phyloP scores from a whole-genome alignment of 2,888 invertebrate genomes.

The Nomada lathburiana region DNA sequence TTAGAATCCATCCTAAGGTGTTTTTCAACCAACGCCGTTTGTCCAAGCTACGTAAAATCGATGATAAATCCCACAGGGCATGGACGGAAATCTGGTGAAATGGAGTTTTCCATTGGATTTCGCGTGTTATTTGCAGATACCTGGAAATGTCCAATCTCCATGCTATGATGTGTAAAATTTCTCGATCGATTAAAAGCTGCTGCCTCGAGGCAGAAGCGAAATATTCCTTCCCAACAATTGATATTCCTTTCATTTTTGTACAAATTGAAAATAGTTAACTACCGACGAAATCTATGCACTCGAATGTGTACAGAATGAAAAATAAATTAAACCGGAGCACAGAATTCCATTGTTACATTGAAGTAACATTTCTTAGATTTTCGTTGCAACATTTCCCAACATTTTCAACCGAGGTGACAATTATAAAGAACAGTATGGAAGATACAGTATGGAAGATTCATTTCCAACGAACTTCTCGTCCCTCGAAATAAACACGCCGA shows the following conservation, averaged over 20 bases:
- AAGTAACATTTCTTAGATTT: too few relatives aligned
- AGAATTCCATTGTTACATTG: too few relatives aligned
- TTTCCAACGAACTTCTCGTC: too few relatives aligned
- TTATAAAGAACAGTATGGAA: too few relatives aligned
- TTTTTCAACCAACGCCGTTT: not conserved
- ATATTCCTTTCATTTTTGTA: not conserved
- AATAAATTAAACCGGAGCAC: too few relatives aligned
- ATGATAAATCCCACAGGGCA: not conserved
- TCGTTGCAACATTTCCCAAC: too few relatives aligned
- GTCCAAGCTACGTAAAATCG: not conserved
- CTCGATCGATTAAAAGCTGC: not conserved
- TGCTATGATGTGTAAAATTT: not conserved
- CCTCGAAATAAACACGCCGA: too few relatives aligned
- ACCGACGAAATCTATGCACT: too few relatives aligned
- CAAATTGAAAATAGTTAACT: too few relatives aligned
- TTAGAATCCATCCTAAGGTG: not conserved
- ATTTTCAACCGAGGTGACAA: too few relatives aligned
- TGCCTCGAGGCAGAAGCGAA: not conserved
- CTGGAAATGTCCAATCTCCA: not conserved
- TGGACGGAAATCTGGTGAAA: not conserved
- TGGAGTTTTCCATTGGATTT: not conserved
- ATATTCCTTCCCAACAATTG: not conserved
- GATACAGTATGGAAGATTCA: too few relatives aligned
- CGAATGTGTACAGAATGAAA: too few relatives aligned
- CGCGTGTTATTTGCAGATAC: not conserved